Evolutionary conservation across 2,888 invertebrate species (phyloP).

Genomic region (Brenthis daphne): DNA sequence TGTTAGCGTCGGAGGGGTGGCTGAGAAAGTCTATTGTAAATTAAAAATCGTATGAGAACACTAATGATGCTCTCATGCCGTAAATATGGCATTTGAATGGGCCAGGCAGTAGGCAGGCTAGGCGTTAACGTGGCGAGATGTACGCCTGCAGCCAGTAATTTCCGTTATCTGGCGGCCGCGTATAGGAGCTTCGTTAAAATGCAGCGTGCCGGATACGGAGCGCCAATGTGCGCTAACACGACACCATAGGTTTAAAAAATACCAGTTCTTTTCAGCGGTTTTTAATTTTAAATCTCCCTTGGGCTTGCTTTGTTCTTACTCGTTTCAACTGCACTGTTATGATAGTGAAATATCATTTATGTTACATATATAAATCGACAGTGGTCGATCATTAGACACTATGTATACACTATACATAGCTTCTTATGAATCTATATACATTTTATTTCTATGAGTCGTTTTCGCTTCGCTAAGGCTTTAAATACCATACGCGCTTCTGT

Average conservation of each 20-base stretch:
- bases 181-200: slow-evolving; percentile 46
- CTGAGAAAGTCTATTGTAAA: slow-evolving; percentile 31
- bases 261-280: slow-evolving; percentile 46
- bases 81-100: slow-evolving; percentile 50
- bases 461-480: no score
- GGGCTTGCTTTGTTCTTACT: slow-evolving; percentile 40
- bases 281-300: slow-evolving; percentile 47
- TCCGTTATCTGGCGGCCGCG: slow-evolving; percentile 50
- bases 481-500: no score
- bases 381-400: neutral
- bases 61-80: slow-evolving; percentile 41
- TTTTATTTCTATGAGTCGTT: no score
- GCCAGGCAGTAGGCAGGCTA: slow-evolving; percentile 30
- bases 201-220: slow-evolving; percentile 45
- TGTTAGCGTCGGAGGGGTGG: neutral
- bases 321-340: slow-evolving; percentile 28
- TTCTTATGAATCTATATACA: no score
- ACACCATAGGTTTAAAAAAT: slow-evolving; percentile 45
- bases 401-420: neutral
- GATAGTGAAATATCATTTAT: slow-evolving; percentile 22
- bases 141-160: slow-evolving; percentile 48
- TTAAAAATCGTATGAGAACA: slow-evolving; percentile 38
- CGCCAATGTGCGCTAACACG: slow-evolving; percentile 46
- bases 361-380: neutral
- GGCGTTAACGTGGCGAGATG: slow-evolving; percentile 42